A percentile compares a stretch with the other conserved stretches of the same genome.
Evolutionary conservation across 2,888 invertebrate species (phyloP).

Genomic region (Oeneis ivallda): DNA sequence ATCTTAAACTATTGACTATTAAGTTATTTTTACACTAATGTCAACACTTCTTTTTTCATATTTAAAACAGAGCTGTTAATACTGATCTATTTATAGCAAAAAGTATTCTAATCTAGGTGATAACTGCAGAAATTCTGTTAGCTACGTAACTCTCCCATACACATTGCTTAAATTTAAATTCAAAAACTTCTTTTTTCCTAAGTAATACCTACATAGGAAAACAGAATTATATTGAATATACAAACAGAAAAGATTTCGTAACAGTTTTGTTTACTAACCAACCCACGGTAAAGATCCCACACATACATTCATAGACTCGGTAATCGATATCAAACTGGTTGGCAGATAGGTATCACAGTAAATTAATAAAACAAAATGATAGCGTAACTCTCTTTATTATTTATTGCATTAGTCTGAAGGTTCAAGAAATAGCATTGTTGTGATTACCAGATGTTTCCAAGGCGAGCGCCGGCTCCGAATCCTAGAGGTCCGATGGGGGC

Average conservation of each 20-base stretch:
- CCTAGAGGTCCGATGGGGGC: slow-evolving; percentile 4
- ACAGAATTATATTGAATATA: neutral
- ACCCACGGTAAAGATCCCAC: neutral
- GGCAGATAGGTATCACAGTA: neutral
- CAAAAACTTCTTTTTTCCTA: neutral
- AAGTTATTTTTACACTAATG: no score
- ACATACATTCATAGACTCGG: neutral
- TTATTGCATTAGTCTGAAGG: slow-evolving; percentile 1
- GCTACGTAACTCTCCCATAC: neutral
- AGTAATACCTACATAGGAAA: neutral
- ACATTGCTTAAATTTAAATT: neutral
- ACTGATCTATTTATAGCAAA: neutral
- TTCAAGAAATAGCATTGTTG: neutral
- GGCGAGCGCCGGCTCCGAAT: neutral
- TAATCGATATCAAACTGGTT: neutral
- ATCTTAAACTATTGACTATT: no score
- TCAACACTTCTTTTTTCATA: no score
- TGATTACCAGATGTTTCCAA: slow-evolving; percentile 4
- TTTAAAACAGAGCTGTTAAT: no score
- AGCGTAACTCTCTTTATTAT: slow-evolving; percentile 14
- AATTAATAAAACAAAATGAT: neutral
- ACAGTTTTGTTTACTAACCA: neutral
- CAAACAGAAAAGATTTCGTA: neutral
- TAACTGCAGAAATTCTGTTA: neutral
- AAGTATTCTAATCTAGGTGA: neutral